A percentile compares a stretch with the other conserved stretches of the same genome.
These are phyloP conservation scores for Capra hircus DNA, from an alignment of 2,113 vertebrate genomes.

Conservation along the genomic window DNA sequence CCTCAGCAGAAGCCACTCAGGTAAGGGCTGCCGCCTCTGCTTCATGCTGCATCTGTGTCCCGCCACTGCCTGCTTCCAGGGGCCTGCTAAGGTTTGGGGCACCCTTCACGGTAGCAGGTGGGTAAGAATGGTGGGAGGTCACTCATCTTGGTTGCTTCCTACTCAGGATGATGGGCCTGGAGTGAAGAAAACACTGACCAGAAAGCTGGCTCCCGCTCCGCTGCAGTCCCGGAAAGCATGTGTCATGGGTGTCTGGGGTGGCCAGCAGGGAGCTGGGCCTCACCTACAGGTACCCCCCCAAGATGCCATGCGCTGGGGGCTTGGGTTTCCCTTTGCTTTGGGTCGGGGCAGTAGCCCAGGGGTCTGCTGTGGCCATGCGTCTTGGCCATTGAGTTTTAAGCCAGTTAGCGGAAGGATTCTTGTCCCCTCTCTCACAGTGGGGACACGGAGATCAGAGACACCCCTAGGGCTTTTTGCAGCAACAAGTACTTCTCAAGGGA, in stretches of 20 bases:
- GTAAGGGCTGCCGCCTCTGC: not conserved
- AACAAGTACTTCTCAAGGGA: not conserved
- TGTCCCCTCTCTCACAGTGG: not conserved
- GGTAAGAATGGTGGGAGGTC: not conserved
- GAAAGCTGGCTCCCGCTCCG: not conserved
- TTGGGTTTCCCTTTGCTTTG: not conserved
- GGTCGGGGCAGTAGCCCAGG: not conserved
- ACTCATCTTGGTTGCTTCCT: not conserved
- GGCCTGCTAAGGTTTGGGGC: not conserved
- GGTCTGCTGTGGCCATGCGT: not conserved
- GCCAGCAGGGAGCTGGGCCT: not conserved
- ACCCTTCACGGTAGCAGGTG: not conserved
- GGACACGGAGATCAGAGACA: not conserved
- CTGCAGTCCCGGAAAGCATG: not conserved
- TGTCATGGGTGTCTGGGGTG: too few species aligned
- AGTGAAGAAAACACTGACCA: not conserved
- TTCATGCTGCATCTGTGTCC: accelerated
- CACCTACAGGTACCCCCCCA: not conserved
- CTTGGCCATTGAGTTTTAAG: not conserved
- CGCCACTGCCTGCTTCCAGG: not conserved
- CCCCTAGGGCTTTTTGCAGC: not conserved
- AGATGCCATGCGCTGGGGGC: not conserved
- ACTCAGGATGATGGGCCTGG: not conserved
- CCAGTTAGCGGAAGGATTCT: not conserved
- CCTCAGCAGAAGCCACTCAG: not conserved